Conservation (phyloP, 2,113 vertebrate species). For the Meles meles region DNA sequence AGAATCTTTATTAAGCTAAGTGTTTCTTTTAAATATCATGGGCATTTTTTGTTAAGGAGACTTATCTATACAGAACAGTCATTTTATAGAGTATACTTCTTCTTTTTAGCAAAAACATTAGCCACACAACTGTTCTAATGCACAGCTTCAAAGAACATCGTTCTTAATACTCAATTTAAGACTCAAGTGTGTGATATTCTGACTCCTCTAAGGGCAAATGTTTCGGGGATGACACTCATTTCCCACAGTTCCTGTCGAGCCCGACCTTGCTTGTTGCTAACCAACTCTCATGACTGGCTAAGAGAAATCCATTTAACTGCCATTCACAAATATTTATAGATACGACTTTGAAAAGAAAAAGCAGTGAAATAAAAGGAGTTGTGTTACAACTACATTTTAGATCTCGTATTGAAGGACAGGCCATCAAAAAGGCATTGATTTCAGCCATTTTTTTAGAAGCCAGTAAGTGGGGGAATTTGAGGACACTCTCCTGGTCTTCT, state of each 20-base stretch:
- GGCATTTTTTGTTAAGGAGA: not conserved
- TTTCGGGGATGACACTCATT: not conserved
- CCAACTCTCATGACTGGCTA: not conserved
- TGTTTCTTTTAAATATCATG: not conserved
- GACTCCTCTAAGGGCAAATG: slow-evolving; percentile 10
- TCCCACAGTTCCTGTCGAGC: not conserved
- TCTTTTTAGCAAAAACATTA: not conserved
- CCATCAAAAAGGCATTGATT: not conserved
- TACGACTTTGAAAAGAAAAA: not conserved
- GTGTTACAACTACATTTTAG: not conserved
- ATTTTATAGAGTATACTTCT: slow-evolving; percentile 25
- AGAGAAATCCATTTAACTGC: not conserved
- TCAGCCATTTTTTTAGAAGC: not conserved
- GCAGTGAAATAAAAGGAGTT: not conserved
- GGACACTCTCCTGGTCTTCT: not conserved
- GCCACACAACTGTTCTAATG: not conserved
- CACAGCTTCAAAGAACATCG: not conserved
- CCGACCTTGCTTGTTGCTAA: not conserved
- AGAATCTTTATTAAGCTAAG: not conserved
- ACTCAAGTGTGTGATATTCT: not conserved
- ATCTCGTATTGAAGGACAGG: not conserved
- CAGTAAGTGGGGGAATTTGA: not conserved
- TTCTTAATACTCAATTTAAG: slow-evolving; percentile 26
- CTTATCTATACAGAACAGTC: not conserved
- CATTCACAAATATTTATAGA: not conserved